Evolutionary conservation across 1,140 invertebrate genomes (phyloP), one percentile per base, ranked within the genome.

Genomic region (Drosophila trapezifrons): DNA sequence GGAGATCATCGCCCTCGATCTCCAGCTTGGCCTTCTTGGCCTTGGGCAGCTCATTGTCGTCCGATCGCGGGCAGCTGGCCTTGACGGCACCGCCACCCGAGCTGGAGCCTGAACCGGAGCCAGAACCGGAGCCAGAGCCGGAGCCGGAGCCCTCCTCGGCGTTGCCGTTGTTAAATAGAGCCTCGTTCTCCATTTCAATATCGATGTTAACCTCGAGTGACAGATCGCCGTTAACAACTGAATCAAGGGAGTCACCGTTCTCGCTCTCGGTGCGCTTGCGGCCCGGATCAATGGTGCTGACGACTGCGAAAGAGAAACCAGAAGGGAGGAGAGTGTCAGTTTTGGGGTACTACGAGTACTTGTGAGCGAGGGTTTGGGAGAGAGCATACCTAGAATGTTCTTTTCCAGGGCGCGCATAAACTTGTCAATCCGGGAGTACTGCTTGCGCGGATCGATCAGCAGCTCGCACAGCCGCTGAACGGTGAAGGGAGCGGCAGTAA

Each of bases 351-450:
- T 32, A 52, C 17, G 15, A 13, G n/a, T n/a, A 7, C 10, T 9
- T 15, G 13, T 4, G 10, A 13, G 10, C 0, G 10, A 25, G 15
- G 15, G 0, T 4, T 17, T 1, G 5, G 2, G n/a, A 13, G 9
- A 29, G 2, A 13, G 8, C 62, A 77, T 75, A 92, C 91, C 91
- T 57, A 98, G 92, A 70, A 99, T 96, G 91, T 98, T 98, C 92
- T 98, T 98, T 85, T 98, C 97, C 35, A 98, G 94, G 0, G 98
- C 98, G 55, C 98, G 93, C 95, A 99, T 96, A 91, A 97, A 99
- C 92, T 99, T 99, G 91, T 99, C 98, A 49, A 97, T 96, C 64
- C 97, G 94, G 84, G 96, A 98, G 92, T 99, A 99, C 90, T 99
- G 97, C 91, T 97, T 97, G n/a, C 95, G 94, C 6, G 98, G 98